phyloP scores from a whole-genome alignment of 2,113 vertebrate genomes.

The Carassius auratus region DNA sequence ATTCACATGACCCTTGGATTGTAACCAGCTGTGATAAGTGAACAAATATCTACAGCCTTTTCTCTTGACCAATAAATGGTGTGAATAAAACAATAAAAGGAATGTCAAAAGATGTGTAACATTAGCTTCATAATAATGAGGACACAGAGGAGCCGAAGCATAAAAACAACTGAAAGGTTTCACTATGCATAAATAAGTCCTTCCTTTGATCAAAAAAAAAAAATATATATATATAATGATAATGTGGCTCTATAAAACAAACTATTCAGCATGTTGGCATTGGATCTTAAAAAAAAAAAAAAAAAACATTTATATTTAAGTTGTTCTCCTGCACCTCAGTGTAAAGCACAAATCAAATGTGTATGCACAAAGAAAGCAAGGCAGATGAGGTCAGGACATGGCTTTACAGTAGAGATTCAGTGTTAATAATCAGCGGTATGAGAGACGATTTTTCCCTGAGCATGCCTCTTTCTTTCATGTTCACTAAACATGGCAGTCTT shows the following conservation, averaged over 20 bases:
- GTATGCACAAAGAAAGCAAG: background rate
- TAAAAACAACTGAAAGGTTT: background rate
- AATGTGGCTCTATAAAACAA: too few relatives aligned
- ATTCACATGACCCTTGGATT: background rate
- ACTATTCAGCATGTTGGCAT: background rate
- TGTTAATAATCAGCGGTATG: background rate
- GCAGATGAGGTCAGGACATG: background rate
- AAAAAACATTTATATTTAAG: background rate
- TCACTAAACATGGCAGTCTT: background rate
- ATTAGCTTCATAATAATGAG: background rate
- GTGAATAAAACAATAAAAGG: background rate
- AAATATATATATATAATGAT: too few relatives aligned
- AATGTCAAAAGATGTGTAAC: constrained; percentile 3
- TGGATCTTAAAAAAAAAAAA: background rate
- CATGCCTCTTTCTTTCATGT: background rate
- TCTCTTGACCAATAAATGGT: background rate
- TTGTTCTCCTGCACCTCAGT: background rate
- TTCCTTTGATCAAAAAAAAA: background rate
- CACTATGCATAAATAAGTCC: background rate
- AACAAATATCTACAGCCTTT: background rate
- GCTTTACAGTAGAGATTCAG: background rate
- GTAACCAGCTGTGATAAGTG: background rate
- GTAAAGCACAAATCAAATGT: background rate
- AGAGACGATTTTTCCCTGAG: constrained; percentile 30
- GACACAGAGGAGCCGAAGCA: background rate